These are phyloP conservation scores for Halisarca cf. caerulea DNA, from an alignment of 37 sponge, comb jelly and placozoan genomes.

Conservation along the genomic window DNA sequence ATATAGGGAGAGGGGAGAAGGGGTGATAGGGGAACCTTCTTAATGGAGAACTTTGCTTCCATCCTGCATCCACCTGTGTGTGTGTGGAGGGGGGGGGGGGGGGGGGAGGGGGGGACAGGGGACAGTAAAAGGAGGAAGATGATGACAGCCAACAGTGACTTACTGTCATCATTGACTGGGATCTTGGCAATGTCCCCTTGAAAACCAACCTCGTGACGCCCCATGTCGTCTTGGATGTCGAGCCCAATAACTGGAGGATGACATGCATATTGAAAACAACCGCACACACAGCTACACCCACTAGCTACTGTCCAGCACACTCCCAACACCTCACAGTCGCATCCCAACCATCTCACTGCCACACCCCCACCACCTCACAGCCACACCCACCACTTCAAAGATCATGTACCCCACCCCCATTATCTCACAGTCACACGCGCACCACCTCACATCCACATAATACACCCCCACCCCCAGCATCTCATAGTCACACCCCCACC, in stretches of 20 bases:
- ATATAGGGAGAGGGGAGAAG: background rate
- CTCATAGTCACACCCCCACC: too few species aligned
- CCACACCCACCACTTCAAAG: too few species aligned
- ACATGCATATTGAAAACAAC: too few species aligned
- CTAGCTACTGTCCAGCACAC: too few species aligned
- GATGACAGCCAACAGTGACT: background rate
- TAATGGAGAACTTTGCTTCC: constrained; percentile 27
- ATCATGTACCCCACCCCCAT: too few species aligned
- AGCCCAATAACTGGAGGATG: constrained; percentile 21
- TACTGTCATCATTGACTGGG: constrained; percentile 29
- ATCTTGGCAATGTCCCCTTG: constrained; percentile 24
- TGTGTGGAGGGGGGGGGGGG: background rate
- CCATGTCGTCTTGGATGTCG: constrained; percentile 50
- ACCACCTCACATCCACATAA: too few species aligned
- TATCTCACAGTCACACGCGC: too few species aligned
- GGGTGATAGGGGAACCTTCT: constrained; percentile 8
- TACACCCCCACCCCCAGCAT: too few species aligned
- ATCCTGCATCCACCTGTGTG: constrained; percentile 35
- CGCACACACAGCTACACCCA: too few species aligned
- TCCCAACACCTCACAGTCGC: too few species aligned
- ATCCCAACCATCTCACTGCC: too few species aligned
- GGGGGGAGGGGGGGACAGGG: constrained; percentile 17
- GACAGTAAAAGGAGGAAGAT: background rate
- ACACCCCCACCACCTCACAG: too few species aligned
- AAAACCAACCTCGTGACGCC: constrained; percentile 47